Percentiles rank a stretch among this genome's conserved stretches.
Conservation (phyloP, 2,888 invertebrate species). For the Buathra laborator region DNA sequence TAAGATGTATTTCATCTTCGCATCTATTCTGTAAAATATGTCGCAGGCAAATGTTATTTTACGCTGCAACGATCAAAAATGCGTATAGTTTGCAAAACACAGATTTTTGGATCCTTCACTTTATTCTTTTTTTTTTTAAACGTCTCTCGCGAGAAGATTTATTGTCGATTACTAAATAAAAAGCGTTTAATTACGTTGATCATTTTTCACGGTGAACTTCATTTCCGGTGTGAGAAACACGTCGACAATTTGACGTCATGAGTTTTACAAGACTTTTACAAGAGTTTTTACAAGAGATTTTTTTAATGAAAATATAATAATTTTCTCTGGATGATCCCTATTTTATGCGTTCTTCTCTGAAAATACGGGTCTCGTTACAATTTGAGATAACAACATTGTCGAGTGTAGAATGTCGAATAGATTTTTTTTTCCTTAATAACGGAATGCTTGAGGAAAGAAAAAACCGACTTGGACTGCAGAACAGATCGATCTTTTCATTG, state of each 20-base stretch:
- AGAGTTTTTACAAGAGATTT: neutral
- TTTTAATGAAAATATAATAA: neutral
- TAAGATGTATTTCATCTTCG: neutral
- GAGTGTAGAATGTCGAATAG: conserved; percentile 23
- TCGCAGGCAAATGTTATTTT: neutral
- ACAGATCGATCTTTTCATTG: neutral
- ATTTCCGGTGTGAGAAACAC: neutral
- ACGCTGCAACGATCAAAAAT: neutral
- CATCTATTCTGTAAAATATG: neutral
- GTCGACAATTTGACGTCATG: neutral
- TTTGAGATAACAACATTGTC: neutral
- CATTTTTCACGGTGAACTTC: too few relatives aligned
- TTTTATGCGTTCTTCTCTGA: neutral
- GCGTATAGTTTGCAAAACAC: too few relatives aligned
- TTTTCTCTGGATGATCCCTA: neutral
- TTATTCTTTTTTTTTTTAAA: neutral
- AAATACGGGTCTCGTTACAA: neutral
- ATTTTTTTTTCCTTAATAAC: conserved; percentile 1
- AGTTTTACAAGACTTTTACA: neutral
- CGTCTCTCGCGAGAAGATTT: neutral
- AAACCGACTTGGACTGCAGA: neutral
- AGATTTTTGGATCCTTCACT: too few relatives aligned
- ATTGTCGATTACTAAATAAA: neutral
- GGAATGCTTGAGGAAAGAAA: conserved; percentile 18
- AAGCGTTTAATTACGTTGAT: neutral